Evolutionary conservation across 2,113 vertebrate species (phyloP).

Genomic region (Ceyx cyanopectus): DNA sequence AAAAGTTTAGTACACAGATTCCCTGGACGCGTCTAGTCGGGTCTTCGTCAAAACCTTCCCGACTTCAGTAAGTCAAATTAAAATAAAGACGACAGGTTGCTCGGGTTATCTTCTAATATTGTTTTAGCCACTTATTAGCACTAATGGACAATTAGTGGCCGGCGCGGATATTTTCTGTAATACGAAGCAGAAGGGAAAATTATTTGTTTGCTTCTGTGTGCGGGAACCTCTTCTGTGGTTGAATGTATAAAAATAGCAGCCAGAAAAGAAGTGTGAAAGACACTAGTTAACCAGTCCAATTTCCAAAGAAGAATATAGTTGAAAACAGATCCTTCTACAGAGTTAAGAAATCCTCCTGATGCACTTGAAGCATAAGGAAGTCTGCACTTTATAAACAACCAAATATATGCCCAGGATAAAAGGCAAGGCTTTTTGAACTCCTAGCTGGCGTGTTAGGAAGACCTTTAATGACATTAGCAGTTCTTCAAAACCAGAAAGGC

Average conservation of each 20-base stretch:
- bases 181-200: not conserved
- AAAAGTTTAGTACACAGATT: conserved; percentile 76
- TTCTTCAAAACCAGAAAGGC: conserved; percentile 72
- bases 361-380: conserved; percentile 62
- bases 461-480: conserved; percentile 76
- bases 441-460: conserved; percentile 65
- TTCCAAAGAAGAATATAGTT: conserved; percentile 60
- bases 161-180: conserved; percentile 16
- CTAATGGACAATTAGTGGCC: conserved; percentile 72
- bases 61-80: conserved; percentile 58
- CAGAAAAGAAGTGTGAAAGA: conserved; percentile 59
- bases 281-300: conserved; percentile 35
- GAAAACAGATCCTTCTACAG: conserved; percentile 52
- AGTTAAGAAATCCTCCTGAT: conserved; percentile 44
- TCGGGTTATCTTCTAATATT: conserved; percentile 72
- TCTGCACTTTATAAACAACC: conserved; percentile 72
- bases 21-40: conserved; percentile 63
- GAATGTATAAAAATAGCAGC: conserved; percentile 66
- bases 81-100: conserved; percentile 69
- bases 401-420: conserved; percentile 62
- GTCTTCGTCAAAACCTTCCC: conserved; percentile 70
- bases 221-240: conserved; percentile 17
- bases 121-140: conserved; percentile 71
- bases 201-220: conserved; percentile 64
- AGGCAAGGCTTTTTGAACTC: conserved; percentile 65